These are phyloP conservation scores for Lochmaea crataegi DNA, from an alignment of 2,888 invertebrate species.

Conservation along the genomic window DNA sequence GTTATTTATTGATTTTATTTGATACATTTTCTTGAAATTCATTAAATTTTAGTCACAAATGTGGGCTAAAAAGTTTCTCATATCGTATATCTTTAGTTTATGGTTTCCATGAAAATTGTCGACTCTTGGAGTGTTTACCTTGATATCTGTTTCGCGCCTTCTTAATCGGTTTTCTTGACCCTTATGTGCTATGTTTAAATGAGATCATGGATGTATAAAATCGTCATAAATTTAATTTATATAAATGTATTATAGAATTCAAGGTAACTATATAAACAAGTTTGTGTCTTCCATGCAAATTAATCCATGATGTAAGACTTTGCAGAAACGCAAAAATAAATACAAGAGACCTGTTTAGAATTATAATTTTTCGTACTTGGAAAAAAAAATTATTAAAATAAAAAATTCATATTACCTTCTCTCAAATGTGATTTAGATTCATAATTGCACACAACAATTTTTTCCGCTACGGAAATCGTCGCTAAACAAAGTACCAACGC, in stretches of 20 bases:
- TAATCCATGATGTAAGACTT: background rate
- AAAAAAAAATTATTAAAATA: background rate
- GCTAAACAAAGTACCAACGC: slow-evolving; percentile 41
- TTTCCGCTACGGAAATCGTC: slow-evolving; percentile 56
- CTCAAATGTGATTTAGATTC: slow-evolving; percentile 77
- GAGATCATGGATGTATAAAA: slow-evolving; percentile 31
- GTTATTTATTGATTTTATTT: too few relatives aligned
- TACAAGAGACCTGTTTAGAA: background rate
- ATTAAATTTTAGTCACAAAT: too few relatives aligned
- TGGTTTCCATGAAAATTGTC: too few relatives aligned
- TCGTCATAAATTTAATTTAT: slow-evolving; percentile 8
- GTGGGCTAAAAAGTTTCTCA: too few relatives aligned
- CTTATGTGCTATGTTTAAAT: slow-evolving; percentile 7
- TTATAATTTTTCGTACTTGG: background rate
- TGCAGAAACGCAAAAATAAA: background rate
- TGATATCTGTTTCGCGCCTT: too few relatives aligned
- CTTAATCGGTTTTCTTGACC: background rate
- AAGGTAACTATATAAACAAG: slow-evolving; percentile 20
- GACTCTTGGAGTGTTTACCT: too few relatives aligned
- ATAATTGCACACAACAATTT: slow-evolving; percentile 79
- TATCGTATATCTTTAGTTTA: too few relatives aligned
- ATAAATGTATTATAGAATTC: slow-evolving; percentile 20
- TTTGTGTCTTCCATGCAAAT: slow-evolving; percentile 21
- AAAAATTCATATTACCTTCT: slow-evolving; percentile 70
- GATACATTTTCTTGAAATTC: too few relatives aligned